phyloP scores from a whole-genome alignment of 2,797 vertebrate genomes.

The Ptychobarbus kaznakovi region DNA sequence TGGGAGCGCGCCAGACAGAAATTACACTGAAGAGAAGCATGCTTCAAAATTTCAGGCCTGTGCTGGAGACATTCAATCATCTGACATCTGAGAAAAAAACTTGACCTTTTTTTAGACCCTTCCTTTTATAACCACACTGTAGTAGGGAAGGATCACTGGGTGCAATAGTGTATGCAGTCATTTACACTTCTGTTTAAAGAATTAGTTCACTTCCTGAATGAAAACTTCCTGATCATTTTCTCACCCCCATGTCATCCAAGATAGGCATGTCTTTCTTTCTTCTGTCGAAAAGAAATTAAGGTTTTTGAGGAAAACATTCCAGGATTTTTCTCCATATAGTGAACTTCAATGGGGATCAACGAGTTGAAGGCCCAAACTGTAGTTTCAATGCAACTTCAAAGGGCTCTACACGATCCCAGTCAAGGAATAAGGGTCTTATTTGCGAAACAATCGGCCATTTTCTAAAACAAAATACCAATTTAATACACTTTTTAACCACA shows the following conservation, averaged over 20 bases:
- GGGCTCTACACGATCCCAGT: background rate
- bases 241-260: background rate
- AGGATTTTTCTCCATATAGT: background rate
- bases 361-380: background rate
- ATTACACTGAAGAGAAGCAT: conserved; percentile 25
- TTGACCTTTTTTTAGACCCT: conserved; percentile 12
- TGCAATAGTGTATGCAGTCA: background rate
- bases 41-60: background rate
- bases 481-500: too few relatives aligned
- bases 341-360: background rate
- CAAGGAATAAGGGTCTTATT: too few relatives aligned
- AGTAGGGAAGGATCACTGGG: background rate
- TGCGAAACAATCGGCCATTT: too few relatives aligned
- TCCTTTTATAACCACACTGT: background rate
- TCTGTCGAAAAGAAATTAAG: background rate
- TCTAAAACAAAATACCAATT: too few relatives aligned
- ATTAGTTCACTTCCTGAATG: background rate
- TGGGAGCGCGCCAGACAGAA: background rate
- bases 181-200: background rate
- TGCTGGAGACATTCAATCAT: conserved; percentile 32
- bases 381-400: background rate
- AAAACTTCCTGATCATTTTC: background rate
- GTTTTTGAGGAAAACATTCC: background rate
- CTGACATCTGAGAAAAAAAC: background rate
- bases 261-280: background rate